phyloP scores from a whole-genome alignment of 2,113 vertebrate species.

The Sorex fumeus region DNA sequence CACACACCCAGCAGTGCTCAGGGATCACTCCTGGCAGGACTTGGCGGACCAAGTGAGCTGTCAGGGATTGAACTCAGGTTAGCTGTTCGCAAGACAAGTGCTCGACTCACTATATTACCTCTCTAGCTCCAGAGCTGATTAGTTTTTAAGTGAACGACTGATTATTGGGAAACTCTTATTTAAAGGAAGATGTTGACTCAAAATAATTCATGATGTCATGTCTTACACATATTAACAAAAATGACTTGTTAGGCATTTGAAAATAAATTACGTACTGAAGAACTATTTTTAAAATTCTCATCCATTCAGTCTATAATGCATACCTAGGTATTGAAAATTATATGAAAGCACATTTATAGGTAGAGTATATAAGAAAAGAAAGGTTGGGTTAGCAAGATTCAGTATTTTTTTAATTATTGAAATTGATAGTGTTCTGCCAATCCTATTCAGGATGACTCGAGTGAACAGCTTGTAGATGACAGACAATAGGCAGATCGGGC shows the following conservation, averaged over 20 bases:
- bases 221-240: slow-evolving; percentile 12
- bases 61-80: too few relatives aligned
- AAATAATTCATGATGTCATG: not conserved
- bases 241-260: slow-evolving; percentile 27
- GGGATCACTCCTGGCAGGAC: too few relatives aligned
- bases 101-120: too few relatives aligned
- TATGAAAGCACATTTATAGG: not conserved
- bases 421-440: too few relatives aligned
- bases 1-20: too few relatives aligned
- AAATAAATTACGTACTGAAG: slow-evolving; percentile 1
- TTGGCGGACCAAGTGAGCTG: too few relatives aligned
- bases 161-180: slow-evolving; percentile 9
- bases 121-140: not conserved
- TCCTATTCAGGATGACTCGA: too few relatives aligned
- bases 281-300: slow-evolving; percentile 7
- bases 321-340: slow-evolving; percentile 12
- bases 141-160: slow-evolving; percentile 31
- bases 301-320: not conserved
- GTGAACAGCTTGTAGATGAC: too few relatives aligned
- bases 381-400: not conserved
- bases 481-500: too few relatives aligned
- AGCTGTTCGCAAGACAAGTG: too few relatives aligned
- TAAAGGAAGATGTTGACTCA: slow-evolving; percentile 36
- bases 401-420: not conserved
- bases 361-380: not conserved